These are phyloP conservation scores for Glyptemys insculpta DNA, from an alignment of 2,797 vertebrate species.

Conservation along the genomic window DNA sequence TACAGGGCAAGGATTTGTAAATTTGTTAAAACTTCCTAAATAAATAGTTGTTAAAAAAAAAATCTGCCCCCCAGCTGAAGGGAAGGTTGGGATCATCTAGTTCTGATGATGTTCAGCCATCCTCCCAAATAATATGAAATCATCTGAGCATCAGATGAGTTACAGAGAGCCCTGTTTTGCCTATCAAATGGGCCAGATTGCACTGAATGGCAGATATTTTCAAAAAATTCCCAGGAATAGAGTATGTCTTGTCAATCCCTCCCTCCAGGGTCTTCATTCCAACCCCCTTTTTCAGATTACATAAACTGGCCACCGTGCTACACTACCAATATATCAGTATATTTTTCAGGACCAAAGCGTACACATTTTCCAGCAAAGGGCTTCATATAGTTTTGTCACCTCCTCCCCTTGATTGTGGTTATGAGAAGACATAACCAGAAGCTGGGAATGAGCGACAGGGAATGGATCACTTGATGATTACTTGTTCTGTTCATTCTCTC, in stretches of 20 bases:
- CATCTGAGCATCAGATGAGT: neutral
- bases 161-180: neutral
- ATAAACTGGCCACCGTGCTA: neutral
- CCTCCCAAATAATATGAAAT: slow-evolving; percentile 11
- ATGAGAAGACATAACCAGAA: neutral
- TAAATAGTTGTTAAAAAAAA: neutral
- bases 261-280: neutral
- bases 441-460: too few relatives aligned
- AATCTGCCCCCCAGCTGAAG: slow-evolving; percentile 55
- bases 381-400: neutral
- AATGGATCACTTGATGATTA: too few relatives aligned
- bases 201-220: neutral
- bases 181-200: neutral
- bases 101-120: slow-evolving; percentile 49
- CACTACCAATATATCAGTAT: rapidly evolving
- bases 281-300: neutral
- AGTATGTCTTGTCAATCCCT: neutral
- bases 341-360: neutral
- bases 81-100: slow-evolving; percentile 67
- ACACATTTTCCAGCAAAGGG: neutral
- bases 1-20: neutral
- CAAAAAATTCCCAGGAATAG: rapidly evolving
- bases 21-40: neutral
- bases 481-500: too few relatives aligned
- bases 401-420: neutral